Evolutionary conservation across 2,888 invertebrate species (phyloP), one percentile per base, ranked within the genome.

Genomic region (Calameuta pallipes): DNA sequence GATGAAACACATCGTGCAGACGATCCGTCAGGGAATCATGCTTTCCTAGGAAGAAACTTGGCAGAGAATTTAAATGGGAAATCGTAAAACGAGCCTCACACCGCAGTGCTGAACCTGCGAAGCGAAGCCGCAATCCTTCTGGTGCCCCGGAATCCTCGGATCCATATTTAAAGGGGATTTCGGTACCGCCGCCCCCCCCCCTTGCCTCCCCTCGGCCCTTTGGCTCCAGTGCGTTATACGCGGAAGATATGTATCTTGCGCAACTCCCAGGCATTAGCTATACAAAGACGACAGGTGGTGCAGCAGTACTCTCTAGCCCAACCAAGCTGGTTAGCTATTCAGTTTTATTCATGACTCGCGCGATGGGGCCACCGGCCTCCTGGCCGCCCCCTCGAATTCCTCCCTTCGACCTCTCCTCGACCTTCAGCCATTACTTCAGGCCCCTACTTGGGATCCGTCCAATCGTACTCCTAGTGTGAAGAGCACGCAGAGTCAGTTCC

Each of bases 241-340:
- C 70, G 30, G 70, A 30, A 70, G 70, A 74, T 33, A 74, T 74
- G 35, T 23, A 33, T 36, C 74, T 74, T 36, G 74, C 74, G 74
- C 74, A 74, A 74, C 74, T 34, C n/a, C 74, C 23, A 35, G 74
- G 79, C 74, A 76, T 75, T 83, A 84, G 78, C 82, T 82, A 85
- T 77, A 85, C 85, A 83, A 83, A 86, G 83, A 83, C 85, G 84
- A 86, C 87, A 87, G 87, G 86, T 86, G 86, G 85, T 82, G 82
- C 33, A 33, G 33, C 33, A 33, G 33, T 83, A 83, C 83, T 85
- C 83, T 83, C 80, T 79, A 81, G 81, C 82, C 84, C 36, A 36
- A 36, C 36, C 85, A 83, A 83, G 87, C 84, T 82, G 83, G 80
- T 83, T 83, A 81, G 82, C 83, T 85, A 85, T 86, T 86, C 84